phyloP scores from a whole-genome alignment of 2,888 invertebrate genomes.

The Auanema freiburgensis region DNA sequence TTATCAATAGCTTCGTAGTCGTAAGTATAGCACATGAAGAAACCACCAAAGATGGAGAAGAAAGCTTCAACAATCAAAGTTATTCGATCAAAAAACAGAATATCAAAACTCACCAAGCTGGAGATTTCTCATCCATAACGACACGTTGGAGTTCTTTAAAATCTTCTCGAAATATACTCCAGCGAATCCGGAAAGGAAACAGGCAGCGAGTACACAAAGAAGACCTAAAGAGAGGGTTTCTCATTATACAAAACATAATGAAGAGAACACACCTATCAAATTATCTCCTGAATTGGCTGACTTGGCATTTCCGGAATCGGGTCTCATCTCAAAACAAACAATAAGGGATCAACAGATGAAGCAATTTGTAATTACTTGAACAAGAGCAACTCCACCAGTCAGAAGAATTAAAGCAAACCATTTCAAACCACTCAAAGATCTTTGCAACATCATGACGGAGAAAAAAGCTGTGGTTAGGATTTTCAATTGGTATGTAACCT shows the following conservation, averaged over 20 bases:
- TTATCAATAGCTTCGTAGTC: conserved; percentile 66
- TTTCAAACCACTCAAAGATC: conserved; percentile 71
- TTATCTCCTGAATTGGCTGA: neutral
- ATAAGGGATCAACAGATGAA: neutral
- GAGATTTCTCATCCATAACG: conserved; percentile 69
- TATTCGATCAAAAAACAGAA: neutral
- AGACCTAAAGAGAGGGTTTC: conserved; percentile 64
- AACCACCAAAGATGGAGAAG: conserved; percentile 67
- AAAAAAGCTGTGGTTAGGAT: conserved; percentile 94
- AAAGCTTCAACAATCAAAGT: conserved; percentile 62
- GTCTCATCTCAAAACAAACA: neutral
- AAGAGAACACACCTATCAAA: neutral
- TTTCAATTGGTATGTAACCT: conserved; percentile 96
- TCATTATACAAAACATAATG: neutral
- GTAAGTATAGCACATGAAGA: conserved; percentile 65
- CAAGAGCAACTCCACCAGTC: conserved; percentile 72
- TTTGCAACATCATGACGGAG: conserved; percentile 83
- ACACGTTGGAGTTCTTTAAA: conserved; percentile 66
- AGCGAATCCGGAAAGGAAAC: conserved; percentile 69
- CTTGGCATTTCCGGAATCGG: no score
- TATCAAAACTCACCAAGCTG: conserved; percentile 66
- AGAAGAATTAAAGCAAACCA: conserved; percentile 85
- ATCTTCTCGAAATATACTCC: conserved; percentile 71
- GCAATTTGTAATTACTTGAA: conserved; percentile 63
- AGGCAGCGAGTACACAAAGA: conserved; percentile 67